Evolutionary conservation across 1,140 invertebrate genomes (phyloP).

Genomic region (Micrasema minimum): DNA sequence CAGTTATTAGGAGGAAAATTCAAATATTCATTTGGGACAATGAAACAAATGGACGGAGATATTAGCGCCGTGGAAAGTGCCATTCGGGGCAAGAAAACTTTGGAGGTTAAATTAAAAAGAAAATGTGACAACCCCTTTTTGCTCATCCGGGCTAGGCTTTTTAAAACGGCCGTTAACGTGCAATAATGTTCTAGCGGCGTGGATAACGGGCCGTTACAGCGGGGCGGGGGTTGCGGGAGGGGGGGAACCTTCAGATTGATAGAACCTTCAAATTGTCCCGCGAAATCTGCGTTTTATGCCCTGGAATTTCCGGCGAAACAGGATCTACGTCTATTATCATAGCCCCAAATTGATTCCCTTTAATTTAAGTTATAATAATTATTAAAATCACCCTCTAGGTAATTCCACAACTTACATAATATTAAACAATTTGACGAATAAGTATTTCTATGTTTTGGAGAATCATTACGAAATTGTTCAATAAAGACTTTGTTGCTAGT

Average conservation of each 20-base stretch:
- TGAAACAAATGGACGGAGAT: conserved; percentile 41
- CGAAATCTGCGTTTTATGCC: conserved; percentile 54
- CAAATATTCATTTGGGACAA: conserved; percentile 44
- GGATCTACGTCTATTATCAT: conserved; percentile 30
- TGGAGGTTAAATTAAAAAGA: conserved; percentile 52
- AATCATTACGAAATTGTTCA: no score
- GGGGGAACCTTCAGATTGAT: conserved; percentile 45
- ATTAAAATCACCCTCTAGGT: no score
- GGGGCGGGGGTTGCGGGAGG: background rate
- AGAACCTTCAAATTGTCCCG: conserved; percentile 48
- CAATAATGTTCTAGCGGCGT: conserved; percentile 49
- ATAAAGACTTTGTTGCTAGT: no score
- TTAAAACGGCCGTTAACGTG: conserved; percentile 54
- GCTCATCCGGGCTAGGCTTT: conserved; percentile 40
- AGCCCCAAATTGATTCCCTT: conserved; percentile 36
- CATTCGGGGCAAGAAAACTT: conserved; percentile 40
- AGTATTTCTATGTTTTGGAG: no score
- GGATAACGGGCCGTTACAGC: conserved; percentile 44
- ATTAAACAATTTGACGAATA: no score
- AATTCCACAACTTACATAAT: no score
- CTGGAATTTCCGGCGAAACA: conserved; percentile 37
- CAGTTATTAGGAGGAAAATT: conserved; percentile 38
- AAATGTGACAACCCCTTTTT: conserved; percentile 52
- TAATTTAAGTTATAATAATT: no score
- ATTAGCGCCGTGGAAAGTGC: conserved; percentile 29